A percentile compares a stretch with the other conserved stretches of the same genome.
Conservation (phyloP, 1,140 invertebrate species). For the Trichomalopsis sarcophagae region DNA sequence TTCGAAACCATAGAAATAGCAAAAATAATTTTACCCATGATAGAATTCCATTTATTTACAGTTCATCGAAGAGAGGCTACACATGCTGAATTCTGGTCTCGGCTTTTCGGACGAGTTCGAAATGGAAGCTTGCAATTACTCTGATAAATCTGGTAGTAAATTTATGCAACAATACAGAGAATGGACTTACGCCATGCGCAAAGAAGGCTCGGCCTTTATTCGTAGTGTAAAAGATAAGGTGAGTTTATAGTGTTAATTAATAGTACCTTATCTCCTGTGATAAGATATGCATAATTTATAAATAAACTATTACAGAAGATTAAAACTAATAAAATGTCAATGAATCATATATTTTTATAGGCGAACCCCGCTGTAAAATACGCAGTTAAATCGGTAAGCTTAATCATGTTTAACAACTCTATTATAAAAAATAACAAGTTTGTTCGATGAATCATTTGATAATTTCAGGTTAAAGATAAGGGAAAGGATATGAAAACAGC, state of each 20-base stretch:
- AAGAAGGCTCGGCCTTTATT: conserved; percentile 82
- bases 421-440: not conserved
- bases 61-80: conserved; percentile 95
- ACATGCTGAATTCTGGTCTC: conserved; percentile 90
- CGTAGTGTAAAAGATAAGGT: conserved; percentile 87
- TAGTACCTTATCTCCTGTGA: not conserved
- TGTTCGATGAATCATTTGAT: not conserved
- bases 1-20: not conserved
- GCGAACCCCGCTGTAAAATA: conserved; percentile 89
- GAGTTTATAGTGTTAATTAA: conserved; percentile 52
- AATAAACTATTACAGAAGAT: not conserved
- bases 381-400: conserved; percentile 86
- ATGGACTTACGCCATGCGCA: conserved; percentile 80
- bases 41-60: conserved; percentile 65
- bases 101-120: conserved; percentile 97
- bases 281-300: conserved; percentile 1
- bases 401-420: not conserved
- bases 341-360: conserved; percentile 66
- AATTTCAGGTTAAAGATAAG: conserved; percentile 82
- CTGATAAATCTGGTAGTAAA: conserved; percentile 87
- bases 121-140: conserved; percentile 89
- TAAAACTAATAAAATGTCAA: too few species aligned
- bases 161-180: conserved; percentile 88
- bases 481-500: conserved; percentile 84
- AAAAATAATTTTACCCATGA: not conserved